A percentile compares a stretch with the other conserved stretches of the same genome.
phyloP scores from a whole-genome alignment of 2,797 vertebrate genomes.

The Sebastes wilsoni region DNA sequence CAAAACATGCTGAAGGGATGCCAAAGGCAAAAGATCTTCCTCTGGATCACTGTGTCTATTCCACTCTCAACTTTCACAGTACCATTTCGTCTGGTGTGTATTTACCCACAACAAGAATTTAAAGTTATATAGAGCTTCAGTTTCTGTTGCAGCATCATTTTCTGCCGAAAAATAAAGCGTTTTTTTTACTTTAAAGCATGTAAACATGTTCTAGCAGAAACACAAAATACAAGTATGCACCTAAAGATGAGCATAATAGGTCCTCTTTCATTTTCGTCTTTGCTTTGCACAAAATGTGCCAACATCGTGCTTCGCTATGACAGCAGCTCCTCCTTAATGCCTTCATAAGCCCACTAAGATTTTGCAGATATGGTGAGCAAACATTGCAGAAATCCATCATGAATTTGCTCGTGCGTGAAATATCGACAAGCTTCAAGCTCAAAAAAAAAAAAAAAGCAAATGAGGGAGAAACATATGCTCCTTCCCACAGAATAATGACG shows the following conservation, averaged over 20 bases:
- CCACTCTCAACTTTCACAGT: neutral
- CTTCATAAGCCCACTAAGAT: constrained; percentile 3
- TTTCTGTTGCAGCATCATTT: neutral
- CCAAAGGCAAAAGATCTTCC: neutral
- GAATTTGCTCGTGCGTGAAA: neutral
- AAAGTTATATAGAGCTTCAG: neutral
- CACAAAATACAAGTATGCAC: no score
- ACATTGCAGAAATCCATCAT: constrained; percentile 29
- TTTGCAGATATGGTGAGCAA: constrained; percentile 4
- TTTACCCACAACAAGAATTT: neutral
- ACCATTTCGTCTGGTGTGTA: neutral
- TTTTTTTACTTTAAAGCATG: no score
- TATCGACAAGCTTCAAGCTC: constrained; percentile 9
- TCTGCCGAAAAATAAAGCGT: neutral
- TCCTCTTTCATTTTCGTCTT: no score
- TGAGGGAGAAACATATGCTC: constrained; percentile 4
- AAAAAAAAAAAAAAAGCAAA: constrained; percentile 7
- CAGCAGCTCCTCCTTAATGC: neutral
- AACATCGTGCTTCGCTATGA: neutral
- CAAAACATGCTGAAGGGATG: constrained; percentile 6
- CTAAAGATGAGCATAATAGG: no score
- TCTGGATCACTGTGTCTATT: neutral
- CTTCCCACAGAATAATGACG: constrained; percentile 18
- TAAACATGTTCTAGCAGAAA: no score
- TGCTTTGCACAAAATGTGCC: neutral